Evolutionary conservation across 1,140 invertebrate species (phyloP).

Genomic region (Leptopilina clavipes): DNA sequence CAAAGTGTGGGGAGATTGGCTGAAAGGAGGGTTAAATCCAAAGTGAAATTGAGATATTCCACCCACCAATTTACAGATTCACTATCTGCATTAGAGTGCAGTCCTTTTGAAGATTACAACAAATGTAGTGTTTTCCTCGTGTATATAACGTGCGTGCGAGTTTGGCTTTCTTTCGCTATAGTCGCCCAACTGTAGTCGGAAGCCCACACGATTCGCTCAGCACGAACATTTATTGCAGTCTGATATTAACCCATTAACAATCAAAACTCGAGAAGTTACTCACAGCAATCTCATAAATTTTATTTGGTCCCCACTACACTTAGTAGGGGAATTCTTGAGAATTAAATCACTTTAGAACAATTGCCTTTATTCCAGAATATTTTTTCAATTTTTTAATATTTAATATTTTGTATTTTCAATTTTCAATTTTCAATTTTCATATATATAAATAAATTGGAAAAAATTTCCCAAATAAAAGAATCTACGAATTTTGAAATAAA

Average conservation of each 20-base stretch:
- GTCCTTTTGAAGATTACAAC: not conserved
- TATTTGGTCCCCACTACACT: not conserved
- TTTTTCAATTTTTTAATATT: too few species aligned
- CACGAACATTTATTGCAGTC: slow-evolving; percentile 15
- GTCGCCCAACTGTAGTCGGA: slow-evolving; percentile 34
- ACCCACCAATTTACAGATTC: slow-evolving; percentile 49
- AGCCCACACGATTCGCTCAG: slow-evolving; percentile 36
- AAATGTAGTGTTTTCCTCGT: not conserved
- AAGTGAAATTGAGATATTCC: slow-evolving; percentile 54
- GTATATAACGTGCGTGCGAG: slow-evolving; percentile 14
- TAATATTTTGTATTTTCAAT: too few species aligned
- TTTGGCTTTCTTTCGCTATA: slow-evolving; percentile 24
- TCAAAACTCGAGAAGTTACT: slow-evolving; percentile 26
- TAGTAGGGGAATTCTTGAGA: not conserved
- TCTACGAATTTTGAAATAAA: too few species aligned
- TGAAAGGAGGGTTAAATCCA: slow-evolving; percentile 41
- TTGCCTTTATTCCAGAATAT: too few species aligned
- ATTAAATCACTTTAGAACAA: slow-evolving; percentile 2
- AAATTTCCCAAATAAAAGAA: too few species aligned
- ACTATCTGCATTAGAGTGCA: slow-evolving; percentile 36
- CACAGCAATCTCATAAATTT: slow-evolving; percentile 25
- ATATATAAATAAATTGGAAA: too few species aligned
- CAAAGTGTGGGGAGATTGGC: not conserved
- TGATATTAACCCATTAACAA: slow-evolving; percentile 30
- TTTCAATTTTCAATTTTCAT: too few species aligned